Percentiles rank a stretch among this genome's conserved stretches.
Conservation (phyloP, 2,113 vertebrate species). For the Fulica atra region DNA sequence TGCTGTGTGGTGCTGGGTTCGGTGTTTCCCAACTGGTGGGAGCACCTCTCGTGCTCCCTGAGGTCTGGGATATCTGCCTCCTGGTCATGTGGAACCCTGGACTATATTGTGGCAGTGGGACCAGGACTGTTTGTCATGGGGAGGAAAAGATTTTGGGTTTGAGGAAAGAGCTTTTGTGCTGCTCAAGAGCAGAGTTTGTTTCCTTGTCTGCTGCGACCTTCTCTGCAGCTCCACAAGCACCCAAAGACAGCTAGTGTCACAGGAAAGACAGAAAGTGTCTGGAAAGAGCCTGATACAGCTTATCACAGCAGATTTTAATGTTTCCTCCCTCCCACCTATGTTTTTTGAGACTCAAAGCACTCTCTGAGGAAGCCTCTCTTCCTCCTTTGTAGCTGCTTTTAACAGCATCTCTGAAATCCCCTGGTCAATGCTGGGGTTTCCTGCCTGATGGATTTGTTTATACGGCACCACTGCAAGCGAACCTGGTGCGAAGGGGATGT, state of each 20-base stretch:
- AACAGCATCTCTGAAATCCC: background rate
- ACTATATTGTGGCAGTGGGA: accelerated
- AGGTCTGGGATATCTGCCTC: background rate
- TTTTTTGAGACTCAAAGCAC: background rate
- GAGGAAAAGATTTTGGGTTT: background rate
- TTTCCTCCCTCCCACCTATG: background rate
- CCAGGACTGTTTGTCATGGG: accelerated
- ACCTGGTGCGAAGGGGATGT: background rate
- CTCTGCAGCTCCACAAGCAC: background rate
- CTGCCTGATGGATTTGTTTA: accelerated
- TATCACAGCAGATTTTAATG: background rate
- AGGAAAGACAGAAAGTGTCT: background rate
- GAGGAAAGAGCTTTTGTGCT: background rate
- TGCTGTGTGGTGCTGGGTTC: background rate
- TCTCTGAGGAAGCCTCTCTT: background rate
- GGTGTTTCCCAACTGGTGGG: background rate
- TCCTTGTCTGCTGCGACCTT: background rate
- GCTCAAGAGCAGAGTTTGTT: background rate
- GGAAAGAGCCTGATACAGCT: background rate
- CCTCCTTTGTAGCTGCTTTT: background rate
- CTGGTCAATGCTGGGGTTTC: background rate
- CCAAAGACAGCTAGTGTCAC: background rate
- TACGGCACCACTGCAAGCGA: accelerated
- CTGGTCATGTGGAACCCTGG: accelerated
- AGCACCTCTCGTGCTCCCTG: accelerated